Base-by-base conservation (phyloP, 23 tunicate species). In the Styela clava region DNA sequence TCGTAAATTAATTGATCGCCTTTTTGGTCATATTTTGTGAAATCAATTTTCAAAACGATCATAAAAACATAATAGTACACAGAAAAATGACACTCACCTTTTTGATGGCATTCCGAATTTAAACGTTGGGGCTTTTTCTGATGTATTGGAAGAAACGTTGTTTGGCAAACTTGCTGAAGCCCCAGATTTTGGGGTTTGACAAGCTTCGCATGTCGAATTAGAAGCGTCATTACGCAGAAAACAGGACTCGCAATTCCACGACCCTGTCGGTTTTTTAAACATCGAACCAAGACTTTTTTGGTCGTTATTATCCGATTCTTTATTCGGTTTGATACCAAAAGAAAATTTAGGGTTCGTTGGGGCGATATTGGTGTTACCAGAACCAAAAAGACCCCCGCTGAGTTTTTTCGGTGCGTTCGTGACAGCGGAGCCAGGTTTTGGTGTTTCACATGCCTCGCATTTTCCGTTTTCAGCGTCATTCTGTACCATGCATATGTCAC, bases 361-460 rank as follows among this genome's bases (percentile, higher is more conserved):
- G 18, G 2, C 71, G 0, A 24, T 25, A 22, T 16, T 67, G 0
- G 71, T 25, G 31, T 16, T 67, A 16, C 71, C 71, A 0, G 22
- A 24, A 1, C 16, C 71, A 67, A 29, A 67, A 27, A 29, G 21
- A 67, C 2, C 2, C 0, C 2, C 71, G 0, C 9, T 44, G 56
- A 44, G 12, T 44, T 44, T 44, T 44, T 44, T 44, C 12, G 56
- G 56, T 44, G 56, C 12, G 56, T 44, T 44, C 12, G 56, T 12
- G 56, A 12, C 56, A 44, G 56, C 56, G 12, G 56, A 44, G 12
- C 78, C 85, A 52, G 85, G 85, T 21, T 35, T 33, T 2, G 77
- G 44, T 34, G 78, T 82, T 35, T 69, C 67, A 35, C 85, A 82
- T 0, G 85, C 85, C 12, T 22, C 78, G 34, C 85, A 82, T n/a